phyloP scores from a whole-genome alignment of 2,797 vertebrate species.

The Pantherophis vulpinus region DNA sequence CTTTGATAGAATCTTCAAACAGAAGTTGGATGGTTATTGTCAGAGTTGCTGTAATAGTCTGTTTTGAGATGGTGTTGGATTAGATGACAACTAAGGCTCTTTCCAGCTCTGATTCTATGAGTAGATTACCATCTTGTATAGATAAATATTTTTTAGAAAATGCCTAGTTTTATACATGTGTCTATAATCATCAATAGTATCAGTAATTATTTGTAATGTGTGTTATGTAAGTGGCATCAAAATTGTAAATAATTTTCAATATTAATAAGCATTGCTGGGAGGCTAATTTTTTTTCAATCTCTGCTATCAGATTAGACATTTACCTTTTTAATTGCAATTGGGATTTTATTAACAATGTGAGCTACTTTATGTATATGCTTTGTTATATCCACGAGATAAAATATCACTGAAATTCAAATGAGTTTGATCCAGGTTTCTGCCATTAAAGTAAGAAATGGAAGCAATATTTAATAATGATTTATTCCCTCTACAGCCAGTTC shows the following conservation, averaged over 20 bases:
- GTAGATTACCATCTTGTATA: not conserved
- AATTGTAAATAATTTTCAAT: not conserved
- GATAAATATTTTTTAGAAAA: not conserved
- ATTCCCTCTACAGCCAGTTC: not conserved
- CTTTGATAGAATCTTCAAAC: not conserved
- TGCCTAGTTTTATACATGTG: not conserved
- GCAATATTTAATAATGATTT: not conserved
- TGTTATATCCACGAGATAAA: not conserved
- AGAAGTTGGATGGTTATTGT: not conserved
- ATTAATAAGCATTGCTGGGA: not conserved
- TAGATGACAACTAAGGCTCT: not conserved
- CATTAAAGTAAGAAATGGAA: not conserved
- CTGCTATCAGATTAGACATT: not conserved
- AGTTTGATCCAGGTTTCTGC: not conserved
- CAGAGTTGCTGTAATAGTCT: not conserved
- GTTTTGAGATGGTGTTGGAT: not conserved
- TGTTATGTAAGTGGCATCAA: not conserved
- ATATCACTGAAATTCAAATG: not conserved
- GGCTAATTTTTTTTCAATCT: too few relatives aligned
- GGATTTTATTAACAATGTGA: not conserved
- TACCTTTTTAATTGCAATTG: not conserved
- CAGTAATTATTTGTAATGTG: not conserved
- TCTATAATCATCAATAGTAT: not conserved
- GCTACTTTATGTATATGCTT: not conserved
- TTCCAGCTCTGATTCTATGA: not conserved